Conservation (phyloP, 2,113 vertebrate species). For the Anolis sagrei region DNA sequence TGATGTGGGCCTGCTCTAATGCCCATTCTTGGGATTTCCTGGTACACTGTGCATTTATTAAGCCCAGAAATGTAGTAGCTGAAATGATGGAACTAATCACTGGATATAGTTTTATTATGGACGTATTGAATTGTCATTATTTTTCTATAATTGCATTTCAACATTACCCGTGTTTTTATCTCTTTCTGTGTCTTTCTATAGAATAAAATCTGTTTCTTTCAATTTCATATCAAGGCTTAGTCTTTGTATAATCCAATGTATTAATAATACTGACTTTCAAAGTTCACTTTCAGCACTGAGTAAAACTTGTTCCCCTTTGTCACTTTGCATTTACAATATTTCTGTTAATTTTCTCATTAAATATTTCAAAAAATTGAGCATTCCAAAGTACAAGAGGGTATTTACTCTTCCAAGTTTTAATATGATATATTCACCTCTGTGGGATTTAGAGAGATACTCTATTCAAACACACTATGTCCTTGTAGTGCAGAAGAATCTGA, state of each 20-base stretch:
- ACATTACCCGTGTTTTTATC: neutral
- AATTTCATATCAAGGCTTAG: no score
- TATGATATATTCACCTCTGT: neutral
- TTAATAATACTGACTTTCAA: no score
- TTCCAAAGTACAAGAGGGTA: neutral
- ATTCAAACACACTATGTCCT: neutral
- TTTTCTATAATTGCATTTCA: neutral
- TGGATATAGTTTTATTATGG: neutral
- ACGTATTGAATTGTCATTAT: accelerated
- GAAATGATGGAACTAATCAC: neutral
- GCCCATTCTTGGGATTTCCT: neutral
- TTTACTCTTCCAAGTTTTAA: neutral
- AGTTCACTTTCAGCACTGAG: no score
- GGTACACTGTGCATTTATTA: neutral
- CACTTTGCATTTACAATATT: no score
- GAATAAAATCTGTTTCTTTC: neutral
- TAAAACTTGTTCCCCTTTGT: no score
- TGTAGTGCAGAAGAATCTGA: neutral
- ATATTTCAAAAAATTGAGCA: neutral
- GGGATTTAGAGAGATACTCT: neutral
- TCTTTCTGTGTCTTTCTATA: neutral
- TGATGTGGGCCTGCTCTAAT: neutral
- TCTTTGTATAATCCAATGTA: no score
- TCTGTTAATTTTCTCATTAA: no score
- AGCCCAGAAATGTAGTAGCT: neutral